Evolutionary conservation across 2,113 vertebrate species (phyloP), one percentile per base, ranked within the genome.

Genomic region (Scolopax mira): DNA sequence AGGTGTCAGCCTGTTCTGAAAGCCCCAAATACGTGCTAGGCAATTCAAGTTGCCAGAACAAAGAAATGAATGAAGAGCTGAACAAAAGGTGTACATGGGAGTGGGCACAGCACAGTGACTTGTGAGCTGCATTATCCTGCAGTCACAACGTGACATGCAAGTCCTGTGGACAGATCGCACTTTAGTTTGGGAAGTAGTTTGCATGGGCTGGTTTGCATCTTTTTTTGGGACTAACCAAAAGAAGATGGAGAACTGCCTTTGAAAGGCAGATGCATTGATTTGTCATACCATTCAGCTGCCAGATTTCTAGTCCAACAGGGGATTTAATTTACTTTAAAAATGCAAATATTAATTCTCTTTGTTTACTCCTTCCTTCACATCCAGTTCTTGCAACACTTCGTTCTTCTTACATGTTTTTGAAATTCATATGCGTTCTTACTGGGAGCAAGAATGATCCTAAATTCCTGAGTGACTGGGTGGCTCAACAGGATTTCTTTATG

Each of bases 401-500:
- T 89, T 85, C 54, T 42, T 65, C 58, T 80, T 62, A 77, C 1
- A 3, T 33, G 33, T 49, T 92, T 94, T 86, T 86, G 60, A 94
- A 94, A 93, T 70, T 58, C 72, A 48, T 79, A 52, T 55, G 41
- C 6, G 2, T 58, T 96, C 67, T 74, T 55, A 78, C 21, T 51
- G 41, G 67, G 75, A 88, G 61, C 25, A 81, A 85, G 52, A 61
- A 84, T 65, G 39, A 79, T 74, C 44, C 33, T 57, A 55, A 95
- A 93, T 90, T 95, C 95, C 92, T 73, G 30, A 78, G 82, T 79
- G 90, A 79, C 85, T 96, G 79, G 67, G 69, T 91, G 79, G 60
- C 67, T 93, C 85, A 85, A 41, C 35, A 71, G 52, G 42, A 55
- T 75, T 92, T 71, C 48, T 93, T 88, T 87, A 88, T 92, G 93